These are phyloP conservation scores for Hybos culiciformis DNA, from an alignment of 2,888 invertebrate genomes.

Conservation along the genomic window DNA sequence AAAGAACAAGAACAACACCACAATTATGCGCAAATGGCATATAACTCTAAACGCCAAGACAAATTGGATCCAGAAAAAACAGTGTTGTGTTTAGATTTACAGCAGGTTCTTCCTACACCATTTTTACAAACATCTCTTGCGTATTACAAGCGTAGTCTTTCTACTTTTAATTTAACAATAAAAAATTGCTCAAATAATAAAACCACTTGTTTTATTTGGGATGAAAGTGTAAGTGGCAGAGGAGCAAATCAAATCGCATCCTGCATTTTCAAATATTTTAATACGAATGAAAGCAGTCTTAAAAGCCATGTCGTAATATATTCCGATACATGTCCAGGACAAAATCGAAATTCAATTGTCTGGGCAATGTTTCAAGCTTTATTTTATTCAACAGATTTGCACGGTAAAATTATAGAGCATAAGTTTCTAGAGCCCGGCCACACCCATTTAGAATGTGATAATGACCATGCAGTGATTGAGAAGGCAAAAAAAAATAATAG, in stretches of 20 bases:
- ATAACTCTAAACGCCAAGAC: neutral
- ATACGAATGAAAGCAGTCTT: neutral
- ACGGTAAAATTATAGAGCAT: neutral
- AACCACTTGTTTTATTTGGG: neutral
- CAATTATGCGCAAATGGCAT: neutral
- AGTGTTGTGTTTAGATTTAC: neutral
- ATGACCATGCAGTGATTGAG: neutral
- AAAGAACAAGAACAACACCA: neutral
- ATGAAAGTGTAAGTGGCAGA: neutral
- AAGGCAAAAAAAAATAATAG: neutral
- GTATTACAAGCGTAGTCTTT: neutral
- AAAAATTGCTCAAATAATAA: neutral
- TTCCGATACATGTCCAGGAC: constrained; percentile 10
- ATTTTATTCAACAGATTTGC: neutral
- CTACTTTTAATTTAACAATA: neutral
- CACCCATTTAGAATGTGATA: neutral
- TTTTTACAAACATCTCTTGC: neutral
- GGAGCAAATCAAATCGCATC: neutral
- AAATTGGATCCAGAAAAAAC: neutral
- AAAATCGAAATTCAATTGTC: constrained; percentile 13
- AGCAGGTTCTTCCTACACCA: neutral
- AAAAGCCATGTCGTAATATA: neutral
- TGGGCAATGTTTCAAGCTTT: constrained; percentile 9
- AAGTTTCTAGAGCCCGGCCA: neutral
- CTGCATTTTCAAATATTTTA: neutral